These are phyloP conservation scores for Tichodroma muraria DNA, from an alignment of 2,113 vertebrate genomes.

Conservation along the genomic window DNA sequence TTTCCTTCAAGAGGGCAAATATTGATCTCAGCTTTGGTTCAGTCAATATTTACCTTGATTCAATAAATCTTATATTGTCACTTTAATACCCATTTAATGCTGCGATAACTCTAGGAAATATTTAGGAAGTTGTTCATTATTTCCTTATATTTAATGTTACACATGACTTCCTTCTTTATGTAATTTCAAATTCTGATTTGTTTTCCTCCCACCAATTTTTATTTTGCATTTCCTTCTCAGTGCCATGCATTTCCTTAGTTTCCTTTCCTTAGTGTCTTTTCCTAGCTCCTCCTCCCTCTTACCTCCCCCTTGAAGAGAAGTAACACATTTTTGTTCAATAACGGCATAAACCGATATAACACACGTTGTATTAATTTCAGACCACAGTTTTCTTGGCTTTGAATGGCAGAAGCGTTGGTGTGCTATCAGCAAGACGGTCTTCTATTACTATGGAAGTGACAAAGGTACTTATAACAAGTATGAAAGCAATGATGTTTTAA, in stretches of 20 bases:
- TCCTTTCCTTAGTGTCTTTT: neutral
- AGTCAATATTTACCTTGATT: conserved; percentile 59
- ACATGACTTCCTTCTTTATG: neutral
- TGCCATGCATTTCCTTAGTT: neutral
- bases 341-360: neutral
- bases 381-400: conserved; percentile 94
- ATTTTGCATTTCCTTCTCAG: neutral
- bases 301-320: neutral
- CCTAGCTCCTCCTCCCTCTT: neutral
- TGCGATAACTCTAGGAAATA: conserved; percentile 44
- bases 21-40: conserved; percentile 57
- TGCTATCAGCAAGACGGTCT: conserved; percentile 81
- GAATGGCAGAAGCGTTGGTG: conserved; percentile 99
- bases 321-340: neutral
- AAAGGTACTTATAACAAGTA: conserved; percentile 80
- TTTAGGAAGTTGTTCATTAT: conserved; percentile 57
- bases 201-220: neutral
- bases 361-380: conserved; percentile 64
- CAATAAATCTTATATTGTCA: conserved; percentile 56
- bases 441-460: conserved; percentile 95
- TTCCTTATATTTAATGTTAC: conserved; percentile 39
- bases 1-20: conserved; percentile 48
- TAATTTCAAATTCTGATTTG: conserved; percentile 10
- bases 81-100: conserved; percentile 48
- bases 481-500: neutral